phyloP scores from a whole-genome alignment of 2,113 vertebrate genomes.

The Poeciliopsis retropinna region DNA sequence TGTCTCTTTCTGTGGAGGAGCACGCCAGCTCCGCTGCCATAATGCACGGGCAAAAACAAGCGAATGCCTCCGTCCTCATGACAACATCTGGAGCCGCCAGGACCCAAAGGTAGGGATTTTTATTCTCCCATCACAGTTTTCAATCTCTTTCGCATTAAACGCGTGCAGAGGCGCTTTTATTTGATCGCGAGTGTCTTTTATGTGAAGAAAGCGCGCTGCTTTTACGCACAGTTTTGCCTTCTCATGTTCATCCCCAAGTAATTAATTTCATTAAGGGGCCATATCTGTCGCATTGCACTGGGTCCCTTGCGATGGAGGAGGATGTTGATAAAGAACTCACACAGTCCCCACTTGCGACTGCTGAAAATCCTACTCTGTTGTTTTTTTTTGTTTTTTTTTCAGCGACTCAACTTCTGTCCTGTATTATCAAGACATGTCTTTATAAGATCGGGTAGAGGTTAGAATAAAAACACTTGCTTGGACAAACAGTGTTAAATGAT shows the following conservation, averaged over 20 bases:
- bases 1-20: slow-evolving; percentile 48
- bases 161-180: neutral
- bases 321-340: slow-evolving; percentile 52
- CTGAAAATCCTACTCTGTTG: neutral
- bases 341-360: slow-evolving; percentile 52
- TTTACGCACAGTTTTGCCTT: neutral
- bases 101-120: slow-evolving; percentile 63
- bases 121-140: neutral
- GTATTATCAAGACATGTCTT: neutral
- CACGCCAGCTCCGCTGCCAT: slow-evolving; percentile 42
- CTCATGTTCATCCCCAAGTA: neutral
- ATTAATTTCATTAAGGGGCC: slow-evolving; percentile 12
- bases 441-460: neutral
- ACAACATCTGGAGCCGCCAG: slow-evolving; percentile 53
- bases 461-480: slow-evolving; percentile 2
- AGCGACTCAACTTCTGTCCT: neutral
- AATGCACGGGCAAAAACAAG: slow-evolving; percentile 56
- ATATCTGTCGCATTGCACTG: slow-evolving; percentile 43
- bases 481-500: neutral
- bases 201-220: neutral
- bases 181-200: neutral
- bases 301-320: slow-evolving; percentile 33
- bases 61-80: slow-evolving; percentile 38
- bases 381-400: neutral
- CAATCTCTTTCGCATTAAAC: neutral